These are phyloP conservation scores for Pandion haliaetus DNA, from an alignment of 2,113 vertebrate genomes.

Conservation along the genomic window DNA sequence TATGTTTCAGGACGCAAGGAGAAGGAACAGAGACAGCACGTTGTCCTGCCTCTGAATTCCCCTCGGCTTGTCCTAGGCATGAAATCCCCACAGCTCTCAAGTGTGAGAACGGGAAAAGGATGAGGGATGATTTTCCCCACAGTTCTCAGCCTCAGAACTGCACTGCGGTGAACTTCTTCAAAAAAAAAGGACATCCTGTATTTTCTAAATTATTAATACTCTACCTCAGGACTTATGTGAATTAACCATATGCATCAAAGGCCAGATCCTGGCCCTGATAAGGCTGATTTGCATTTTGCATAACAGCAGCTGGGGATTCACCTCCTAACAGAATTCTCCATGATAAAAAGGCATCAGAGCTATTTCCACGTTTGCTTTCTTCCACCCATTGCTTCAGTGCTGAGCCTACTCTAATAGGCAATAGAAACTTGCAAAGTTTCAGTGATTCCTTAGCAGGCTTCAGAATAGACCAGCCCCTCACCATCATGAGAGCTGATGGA, in stretches of 20 bases:
- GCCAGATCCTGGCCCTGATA: conserved; percentile 20
- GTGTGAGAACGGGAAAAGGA: not conserved
- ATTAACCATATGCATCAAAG: not conserved
- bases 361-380: not conserved
- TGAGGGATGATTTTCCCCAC: not conserved
- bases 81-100: not conserved
- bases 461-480: not conserved
- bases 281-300: not conserved
- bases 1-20: not conserved
- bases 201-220: not conserved
- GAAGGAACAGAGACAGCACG: not conserved
- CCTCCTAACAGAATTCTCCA: conserved; percentile 16
- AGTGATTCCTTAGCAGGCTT: not conserved
- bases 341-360: not conserved
- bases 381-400: not conserved
- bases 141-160: not conserved
- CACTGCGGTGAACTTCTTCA: not conserved
- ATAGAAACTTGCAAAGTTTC: not conserved
- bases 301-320: conserved; percentile 25
- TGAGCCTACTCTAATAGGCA: not conserved
- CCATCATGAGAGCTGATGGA: not conserved
- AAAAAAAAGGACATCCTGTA: not conserved
- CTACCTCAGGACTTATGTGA: not conserved
- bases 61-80: not conserved
- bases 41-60: not conserved